Percentiles rank a stretch among this genome's conserved stretches.
Evolutionary conservation across 1,140 invertebrate genomes (phyloP).

Genomic region (Chrysomallon squamiferum): DNA sequence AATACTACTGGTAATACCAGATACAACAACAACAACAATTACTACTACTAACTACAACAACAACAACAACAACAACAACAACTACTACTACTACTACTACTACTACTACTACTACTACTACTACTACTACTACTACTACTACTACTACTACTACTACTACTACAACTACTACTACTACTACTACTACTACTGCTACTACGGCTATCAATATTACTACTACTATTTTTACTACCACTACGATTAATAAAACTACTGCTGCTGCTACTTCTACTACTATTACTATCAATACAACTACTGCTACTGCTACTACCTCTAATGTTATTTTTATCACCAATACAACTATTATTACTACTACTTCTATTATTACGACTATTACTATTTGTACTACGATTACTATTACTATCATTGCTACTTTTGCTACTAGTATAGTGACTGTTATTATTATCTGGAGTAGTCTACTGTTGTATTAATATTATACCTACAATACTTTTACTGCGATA

Average conservation of each 20-base stretch:
- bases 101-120: constrained; percentile 5
- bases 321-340: no score
- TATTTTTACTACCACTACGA: background rate
- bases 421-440: no score
- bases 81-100: constrained; percentile 3
- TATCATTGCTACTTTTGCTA: no score
- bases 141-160: constrained; percentile 1
- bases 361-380: no score
- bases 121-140: constrained; percentile 6
- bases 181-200: constrained; percentile 4
- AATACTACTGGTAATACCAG: no score
- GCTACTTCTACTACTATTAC: constrained; percentile 4
- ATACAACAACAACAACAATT: no score
- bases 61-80: background rate
- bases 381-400: no score
- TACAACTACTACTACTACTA: constrained; percentile 1
- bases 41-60: background rate
- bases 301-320: background rate
- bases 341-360: no score
- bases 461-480: no score
- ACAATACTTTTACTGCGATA: no score
- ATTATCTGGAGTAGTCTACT: no score
- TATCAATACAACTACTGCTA: background rate
- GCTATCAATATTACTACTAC: constrained; percentile 5
- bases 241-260: constrained; percentile 1